Percentiles rank a stretch among this genome's conserved stretches.
phyloP scores from a whole-genome alignment of 2,888 invertebrate genomes.

The Andrena marginata region DNA sequence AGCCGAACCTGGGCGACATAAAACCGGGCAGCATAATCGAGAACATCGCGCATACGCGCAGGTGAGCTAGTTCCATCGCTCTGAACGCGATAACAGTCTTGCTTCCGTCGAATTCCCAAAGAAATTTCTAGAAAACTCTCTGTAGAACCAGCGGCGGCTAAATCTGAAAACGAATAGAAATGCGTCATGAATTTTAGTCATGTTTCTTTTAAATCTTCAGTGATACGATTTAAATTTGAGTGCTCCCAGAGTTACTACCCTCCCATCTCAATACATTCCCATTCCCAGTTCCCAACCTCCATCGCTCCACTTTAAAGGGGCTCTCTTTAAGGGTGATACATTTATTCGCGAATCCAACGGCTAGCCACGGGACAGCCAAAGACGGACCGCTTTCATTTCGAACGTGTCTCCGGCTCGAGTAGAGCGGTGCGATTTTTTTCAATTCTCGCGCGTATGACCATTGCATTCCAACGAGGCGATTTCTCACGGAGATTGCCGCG shows the following conservation, averaged over 20 bases:
- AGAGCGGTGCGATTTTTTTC: constrained; percentile 58
- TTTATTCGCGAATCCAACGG: constrained; percentile 8
- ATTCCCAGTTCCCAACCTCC: not conserved
- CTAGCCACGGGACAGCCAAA: not conserved
- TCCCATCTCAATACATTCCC: too few relatives aligned
- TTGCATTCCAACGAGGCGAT: constrained; percentile 70
- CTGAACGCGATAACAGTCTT: constrained; percentile 1
- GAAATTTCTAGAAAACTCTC: constrained; percentile 22
- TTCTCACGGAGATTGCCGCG: constrained; percentile 56
- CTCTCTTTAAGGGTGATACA: constrained; percentile 23
- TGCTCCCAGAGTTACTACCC: too few relatives aligned
- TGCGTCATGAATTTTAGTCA: not conserved
- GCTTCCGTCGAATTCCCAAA: constrained; percentile 12
- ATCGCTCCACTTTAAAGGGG: not conserved
- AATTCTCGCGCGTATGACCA: constrained; percentile 61
- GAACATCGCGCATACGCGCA: constrained; percentile 93
- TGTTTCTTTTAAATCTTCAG: too few relatives aligned
- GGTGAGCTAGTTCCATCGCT: constrained; percentile 75
- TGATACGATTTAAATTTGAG: too few relatives aligned
- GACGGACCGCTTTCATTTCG: constrained; percentile 52
- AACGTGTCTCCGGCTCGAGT: constrained; percentile 47
- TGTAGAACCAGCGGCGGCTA: constrained; percentile 7
- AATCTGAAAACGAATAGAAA: constrained; percentile 10
- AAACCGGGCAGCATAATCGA: constrained; percentile 94
- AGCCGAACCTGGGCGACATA: constrained; percentile 91